A percentile compares a stretch with the other conserved stretches of the same genome.
These are phyloP conservation scores for Spea multiplicata DNA, from an alignment of 2,113 vertebrate genomes.

Conservation along the genomic window DNA sequence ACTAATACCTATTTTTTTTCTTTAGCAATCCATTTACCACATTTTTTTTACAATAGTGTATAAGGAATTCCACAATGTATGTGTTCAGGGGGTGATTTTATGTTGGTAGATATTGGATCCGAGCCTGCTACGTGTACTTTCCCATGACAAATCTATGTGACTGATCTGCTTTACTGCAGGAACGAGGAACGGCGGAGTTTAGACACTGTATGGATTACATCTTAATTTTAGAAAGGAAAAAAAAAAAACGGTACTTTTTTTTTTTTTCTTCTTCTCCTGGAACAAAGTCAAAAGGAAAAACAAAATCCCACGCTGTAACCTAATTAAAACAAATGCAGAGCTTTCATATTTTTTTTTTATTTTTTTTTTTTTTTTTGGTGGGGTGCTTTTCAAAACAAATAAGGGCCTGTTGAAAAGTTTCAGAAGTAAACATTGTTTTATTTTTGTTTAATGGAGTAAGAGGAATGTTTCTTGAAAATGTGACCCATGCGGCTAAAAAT, in stretches of 20 bases:
- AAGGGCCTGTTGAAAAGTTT: conserved; percentile 13
- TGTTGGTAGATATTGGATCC: too few species aligned
- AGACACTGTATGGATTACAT: too few species aligned
- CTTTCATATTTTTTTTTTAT: not conserved
- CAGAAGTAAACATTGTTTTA: conserved; percentile 4
- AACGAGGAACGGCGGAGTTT: too few species aligned
- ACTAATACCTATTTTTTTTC: too few species aligned
- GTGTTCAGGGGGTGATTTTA: too few species aligned
- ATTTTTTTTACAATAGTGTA: too few species aligned
- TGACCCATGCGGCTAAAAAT: conserved; percentile 26
- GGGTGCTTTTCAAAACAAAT: conserved; percentile 4
- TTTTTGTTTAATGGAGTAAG: conserved; percentile 23
- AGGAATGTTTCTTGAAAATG: conserved; percentile 26
- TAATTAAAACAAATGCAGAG: not conserved
- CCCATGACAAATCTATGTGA: too few species aligned
- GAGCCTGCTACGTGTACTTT: too few species aligned
- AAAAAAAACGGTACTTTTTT: not conserved
- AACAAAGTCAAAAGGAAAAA: not conserved
- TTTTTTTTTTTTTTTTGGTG: not conserved
- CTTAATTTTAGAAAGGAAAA: too few species aligned
- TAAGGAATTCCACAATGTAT: too few species aligned
- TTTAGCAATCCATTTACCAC: too few species aligned
- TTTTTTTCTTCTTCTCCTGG: not conserved
- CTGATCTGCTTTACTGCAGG: too few species aligned
- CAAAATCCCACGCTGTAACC: not conserved